These are phyloP conservation scores for Ptychadena robeensis DNA, from an alignment of 2,797 vertebrate genomes.

Conservation along the genomic window DNA sequence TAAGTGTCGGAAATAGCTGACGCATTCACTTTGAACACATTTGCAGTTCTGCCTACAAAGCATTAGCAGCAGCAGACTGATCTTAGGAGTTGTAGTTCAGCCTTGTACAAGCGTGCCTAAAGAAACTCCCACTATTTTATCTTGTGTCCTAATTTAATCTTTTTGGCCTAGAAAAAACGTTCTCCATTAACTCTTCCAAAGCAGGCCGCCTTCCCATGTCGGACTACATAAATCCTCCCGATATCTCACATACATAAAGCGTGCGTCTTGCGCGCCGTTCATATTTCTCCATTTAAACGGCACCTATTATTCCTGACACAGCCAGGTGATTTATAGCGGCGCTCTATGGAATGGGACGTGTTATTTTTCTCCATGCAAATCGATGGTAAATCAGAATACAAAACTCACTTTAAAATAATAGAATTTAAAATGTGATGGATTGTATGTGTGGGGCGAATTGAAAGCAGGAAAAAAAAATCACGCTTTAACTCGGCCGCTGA, in stretches of 20 bases:
- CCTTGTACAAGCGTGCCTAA: not conserved
- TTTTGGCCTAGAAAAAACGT: not conserved
- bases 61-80: not conserved
- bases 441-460: constrained; percentile 18
- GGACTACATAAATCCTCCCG: constrained; percentile 4
- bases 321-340: constrained; percentile 31
- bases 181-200: not conserved
- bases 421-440: constrained; percentile 52
- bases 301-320: constrained; percentile 40
- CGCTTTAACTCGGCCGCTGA: constrained; percentile 9
- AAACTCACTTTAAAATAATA: constrained; percentile 48
- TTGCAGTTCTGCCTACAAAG: too few species aligned
- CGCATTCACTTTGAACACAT: too few species aligned
- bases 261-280: constrained; percentile 8
- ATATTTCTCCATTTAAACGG: constrained; percentile 45
- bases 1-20: too few species aligned
- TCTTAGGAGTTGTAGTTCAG: not conserved
- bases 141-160: not conserved
- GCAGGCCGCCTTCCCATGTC: constrained; percentile 1
- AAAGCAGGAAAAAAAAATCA: constrained; percentile 24
- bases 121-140: too few species aligned
- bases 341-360: constrained; percentile 39
- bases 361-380: constrained; percentile 49
- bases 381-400: constrained; percentile 49
- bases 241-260: not conserved